Conservation (phyloP, 2,113 vertebrate species). For the Toxotes chatareus region DNA sequence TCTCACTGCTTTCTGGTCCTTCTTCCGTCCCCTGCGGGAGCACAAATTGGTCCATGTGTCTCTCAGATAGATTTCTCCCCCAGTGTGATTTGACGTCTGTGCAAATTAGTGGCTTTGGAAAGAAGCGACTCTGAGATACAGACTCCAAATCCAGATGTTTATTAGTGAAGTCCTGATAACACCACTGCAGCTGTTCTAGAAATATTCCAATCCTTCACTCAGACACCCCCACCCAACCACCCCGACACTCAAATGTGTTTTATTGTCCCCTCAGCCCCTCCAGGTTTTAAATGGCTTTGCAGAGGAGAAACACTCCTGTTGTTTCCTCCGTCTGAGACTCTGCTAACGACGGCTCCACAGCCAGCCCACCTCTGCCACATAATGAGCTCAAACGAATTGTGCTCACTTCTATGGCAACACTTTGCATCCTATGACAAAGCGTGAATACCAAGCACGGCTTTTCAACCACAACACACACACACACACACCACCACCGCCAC, state of each 20-base stretch:
- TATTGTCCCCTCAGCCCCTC: too few relatives aligned
- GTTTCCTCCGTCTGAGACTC: constrained; percentile 16
- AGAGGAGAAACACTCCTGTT: constrained; percentile 14
- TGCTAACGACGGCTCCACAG: constrained; percentile 29
- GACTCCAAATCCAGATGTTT: too few relatives aligned
- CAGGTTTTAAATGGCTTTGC: neutral
- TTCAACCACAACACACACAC: neutral
- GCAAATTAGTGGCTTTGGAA: too few relatives aligned
- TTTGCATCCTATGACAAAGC: constrained; percentile 26
- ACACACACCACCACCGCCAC: neutral
- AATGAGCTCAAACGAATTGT: constrained; percentile 43
- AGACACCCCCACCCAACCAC: too few relatives aligned
- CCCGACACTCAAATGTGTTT: too few relatives aligned
- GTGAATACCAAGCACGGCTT: neutral
- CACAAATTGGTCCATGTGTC: neutral
- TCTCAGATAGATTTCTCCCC: too few relatives aligned
- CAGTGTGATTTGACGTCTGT: too few relatives aligned
- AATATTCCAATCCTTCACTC: neutral
- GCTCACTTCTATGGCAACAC: constrained; percentile 28
- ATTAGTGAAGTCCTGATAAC: too few relatives aligned
- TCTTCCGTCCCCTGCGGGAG: neutral
- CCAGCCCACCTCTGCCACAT: constrained; percentile 16
- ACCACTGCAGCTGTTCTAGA: too few relatives aligned
- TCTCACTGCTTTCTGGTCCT: neutral
- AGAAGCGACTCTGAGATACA: too few relatives aligned